Base-by-base conservation (phyloP, 2,888 invertebrate species). In the Tortrix viridana region DNA sequence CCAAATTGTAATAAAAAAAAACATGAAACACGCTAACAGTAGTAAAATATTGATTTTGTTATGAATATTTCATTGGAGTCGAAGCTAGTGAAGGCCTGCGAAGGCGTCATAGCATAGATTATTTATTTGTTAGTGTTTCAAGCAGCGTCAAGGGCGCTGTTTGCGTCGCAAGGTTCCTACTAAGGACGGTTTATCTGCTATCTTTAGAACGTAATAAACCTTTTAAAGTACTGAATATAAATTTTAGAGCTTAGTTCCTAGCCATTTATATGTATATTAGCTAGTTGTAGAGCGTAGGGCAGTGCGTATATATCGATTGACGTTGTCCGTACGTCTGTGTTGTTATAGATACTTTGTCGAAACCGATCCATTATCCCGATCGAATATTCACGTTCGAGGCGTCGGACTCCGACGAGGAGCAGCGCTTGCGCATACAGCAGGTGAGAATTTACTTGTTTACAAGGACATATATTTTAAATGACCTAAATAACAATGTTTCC, bases 281-380 rank as follows among this genome's bases (percentile, higher is more conserved):
- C 43, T 43, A 47, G 50, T 61, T 60, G 63, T 64, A 32, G 50
- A 12, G 41, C 52, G 65, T 67, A 67, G 65, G 54, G 59, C 63
- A 66, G 62, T 71, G 65, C 66, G 63, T 67, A 70, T 66, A 72
- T 71, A 73, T 71, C 71, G 68, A 77, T 76, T 88, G 85, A 88
- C 81, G 85, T 86, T 86, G 83, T 86, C 75, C 84, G 85, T 89
- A 83, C 84, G 82, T 90, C 86, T 89, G 89, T 92, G 90, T 89
- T 89, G 89, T 92, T 92, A 82, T 92, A 92, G 92, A 92, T 92
- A 88, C 91, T 91, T 92, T 92, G 88, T 90, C 91, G 86, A 90
- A 92, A 90, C 84, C 89, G 85, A 91, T 84, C 82, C 87, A 88
- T 88, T 91, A 88, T 69, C 91, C 90, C 75, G 92, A 92, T 84